phyloP scores from a whole-genome alignment of 1,140 invertebrate species.

The Drosophila navojoa region DNA sequence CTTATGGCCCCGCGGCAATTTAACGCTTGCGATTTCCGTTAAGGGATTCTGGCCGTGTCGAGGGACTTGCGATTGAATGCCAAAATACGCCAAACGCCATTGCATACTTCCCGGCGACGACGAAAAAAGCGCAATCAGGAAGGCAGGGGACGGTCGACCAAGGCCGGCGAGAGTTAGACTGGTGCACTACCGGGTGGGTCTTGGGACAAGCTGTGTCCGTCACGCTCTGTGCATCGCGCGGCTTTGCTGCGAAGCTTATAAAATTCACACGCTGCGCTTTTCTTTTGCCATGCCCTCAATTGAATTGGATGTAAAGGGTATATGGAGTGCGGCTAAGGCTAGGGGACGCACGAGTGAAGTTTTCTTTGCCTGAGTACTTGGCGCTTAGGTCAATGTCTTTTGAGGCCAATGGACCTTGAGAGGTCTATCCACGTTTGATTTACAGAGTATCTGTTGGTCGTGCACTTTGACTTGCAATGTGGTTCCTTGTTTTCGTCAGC shows the following conservation, averaged over 20 bases:
- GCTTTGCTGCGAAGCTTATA: constrained; percentile 65
- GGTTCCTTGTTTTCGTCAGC: constrained; percentile 11
- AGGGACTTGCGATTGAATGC: constrained; percentile 70
- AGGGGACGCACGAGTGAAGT: too few species aligned
- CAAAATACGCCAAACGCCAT: constrained; percentile 69
- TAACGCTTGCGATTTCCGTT: constrained; percentile 74
- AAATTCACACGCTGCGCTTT: constrained; percentile 76
- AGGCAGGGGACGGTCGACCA: neutral
- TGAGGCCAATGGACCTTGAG: too few species aligned
- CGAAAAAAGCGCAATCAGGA: constrained; percentile 47
- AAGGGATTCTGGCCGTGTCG: constrained; percentile 55
- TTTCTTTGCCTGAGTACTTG: too few species aligned
- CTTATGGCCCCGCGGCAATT: constrained; percentile 68
- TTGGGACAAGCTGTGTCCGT: constrained; percentile 18
- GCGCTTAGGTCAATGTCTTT: too few species aligned
- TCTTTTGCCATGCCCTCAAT: constrained; percentile 1
- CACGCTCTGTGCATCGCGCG: constrained; percentile 51
- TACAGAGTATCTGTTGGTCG: neutral
- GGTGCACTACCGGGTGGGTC: neutral
- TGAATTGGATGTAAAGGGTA: neutral
- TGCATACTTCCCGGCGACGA: constrained; percentile 50
- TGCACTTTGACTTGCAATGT: neutral
- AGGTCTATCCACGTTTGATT: neutral
- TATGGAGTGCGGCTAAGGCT: neutral
- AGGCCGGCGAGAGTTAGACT: constrained; percentile 12